Evolutionary conservation across 2,113 vertebrate genomes (phyloP).

Genomic region (Cyphomyrus discorhynchus): DNA sequence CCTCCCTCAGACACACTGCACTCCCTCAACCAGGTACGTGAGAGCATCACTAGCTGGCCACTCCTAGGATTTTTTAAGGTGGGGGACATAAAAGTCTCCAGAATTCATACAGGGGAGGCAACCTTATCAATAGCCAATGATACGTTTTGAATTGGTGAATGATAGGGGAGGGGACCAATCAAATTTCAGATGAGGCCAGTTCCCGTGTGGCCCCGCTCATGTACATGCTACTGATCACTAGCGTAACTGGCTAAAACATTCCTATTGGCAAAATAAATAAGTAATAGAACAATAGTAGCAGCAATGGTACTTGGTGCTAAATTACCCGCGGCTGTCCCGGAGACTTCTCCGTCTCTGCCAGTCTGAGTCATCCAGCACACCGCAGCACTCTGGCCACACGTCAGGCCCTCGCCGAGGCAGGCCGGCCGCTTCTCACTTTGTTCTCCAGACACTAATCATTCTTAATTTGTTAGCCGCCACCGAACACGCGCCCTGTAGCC

Average conservation of each 20-base stretch:
- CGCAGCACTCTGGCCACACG: not conserved
- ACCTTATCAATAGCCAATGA: not conserved
- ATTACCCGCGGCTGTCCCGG: not conserved
- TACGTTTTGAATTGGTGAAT: not conserved
- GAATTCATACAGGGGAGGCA: not conserved
- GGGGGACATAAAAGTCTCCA: not conserved
- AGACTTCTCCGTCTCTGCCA: too few species aligned
- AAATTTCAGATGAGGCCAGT: not conserved
- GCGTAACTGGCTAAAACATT: not conserved
- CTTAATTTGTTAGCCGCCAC: not conserved
- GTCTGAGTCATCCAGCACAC: not conserved
- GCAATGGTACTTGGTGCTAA: not conserved
- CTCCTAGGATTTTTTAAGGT: not conserved
- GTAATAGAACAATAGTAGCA: not conserved
- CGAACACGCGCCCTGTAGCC: not conserved
- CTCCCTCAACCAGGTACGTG: not conserved
- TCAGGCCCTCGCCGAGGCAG: not conserved
- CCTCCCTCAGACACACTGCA: slow-evolving; percentile 29
- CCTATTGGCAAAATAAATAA: not conserved
- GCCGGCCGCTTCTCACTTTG: not conserved
- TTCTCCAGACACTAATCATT: not conserved
- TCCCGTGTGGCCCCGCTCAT: not conserved
- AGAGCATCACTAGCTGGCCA: not conserved
- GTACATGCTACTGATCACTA: not conserved
- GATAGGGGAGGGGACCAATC: not conserved